Evolutionary conservation across 2,113 vertebrate species (phyloP).

Genomic region (Morone saxatilis): DNA sequence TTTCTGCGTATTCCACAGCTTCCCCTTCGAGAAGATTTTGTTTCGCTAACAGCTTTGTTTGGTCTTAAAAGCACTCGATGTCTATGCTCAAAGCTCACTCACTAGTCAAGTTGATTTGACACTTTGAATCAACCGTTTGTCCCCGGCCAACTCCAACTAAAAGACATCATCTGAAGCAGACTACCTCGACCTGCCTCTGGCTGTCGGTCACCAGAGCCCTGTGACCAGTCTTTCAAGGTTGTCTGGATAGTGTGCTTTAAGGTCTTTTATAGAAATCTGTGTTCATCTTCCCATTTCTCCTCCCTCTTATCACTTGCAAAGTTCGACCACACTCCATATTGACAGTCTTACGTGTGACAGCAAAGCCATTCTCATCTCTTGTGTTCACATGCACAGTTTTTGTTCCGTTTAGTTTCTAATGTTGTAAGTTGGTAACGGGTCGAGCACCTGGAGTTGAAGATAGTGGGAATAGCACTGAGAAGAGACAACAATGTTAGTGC

Average conservation of each 20-base stretch:
- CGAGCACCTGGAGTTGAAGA: neutral
- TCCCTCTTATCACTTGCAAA: conserved; percentile 12
- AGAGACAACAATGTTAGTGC: conserved; percentile 18
- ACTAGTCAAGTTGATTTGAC: conserved; percentile 17
- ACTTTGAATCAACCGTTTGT: conserved; percentile 36
- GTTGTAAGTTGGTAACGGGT: conserved; percentile 18
- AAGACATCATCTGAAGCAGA: conserved; percentile 56
- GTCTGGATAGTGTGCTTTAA: conserved; percentile 38
- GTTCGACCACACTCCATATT: conserved; percentile 31
- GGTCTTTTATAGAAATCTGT: conserved; percentile 22
- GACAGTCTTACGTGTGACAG: conserved; percentile 40
- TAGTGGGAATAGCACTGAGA: conserved; percentile 9
- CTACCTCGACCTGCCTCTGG: conserved; percentile 42
- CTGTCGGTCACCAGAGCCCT: conserved; percentile 28
- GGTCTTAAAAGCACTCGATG: conserved; percentile 41
- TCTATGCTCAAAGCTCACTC: conserved; percentile 42
- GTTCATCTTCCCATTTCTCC: conserved; percentile 10
- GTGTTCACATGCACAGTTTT: conserved; percentile 37
- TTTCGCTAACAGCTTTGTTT: conserved; percentile 40
- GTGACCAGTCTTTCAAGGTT: conserved; percentile 18
- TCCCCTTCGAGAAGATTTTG: conserved; percentile 51
- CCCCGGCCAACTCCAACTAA: conserved; percentile 7
- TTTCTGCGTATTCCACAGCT: conserved; percentile 53
- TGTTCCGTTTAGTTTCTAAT: conserved; percentile 18
- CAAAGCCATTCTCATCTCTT: conserved; percentile 32